Percentiles rank a stretch among this genome's conserved stretches.
These are phyloP conservation scores for Barnardius zonarius DNA, from an alignment of 2,113 vertebrate genomes.

Conservation along the genomic window DNA sequence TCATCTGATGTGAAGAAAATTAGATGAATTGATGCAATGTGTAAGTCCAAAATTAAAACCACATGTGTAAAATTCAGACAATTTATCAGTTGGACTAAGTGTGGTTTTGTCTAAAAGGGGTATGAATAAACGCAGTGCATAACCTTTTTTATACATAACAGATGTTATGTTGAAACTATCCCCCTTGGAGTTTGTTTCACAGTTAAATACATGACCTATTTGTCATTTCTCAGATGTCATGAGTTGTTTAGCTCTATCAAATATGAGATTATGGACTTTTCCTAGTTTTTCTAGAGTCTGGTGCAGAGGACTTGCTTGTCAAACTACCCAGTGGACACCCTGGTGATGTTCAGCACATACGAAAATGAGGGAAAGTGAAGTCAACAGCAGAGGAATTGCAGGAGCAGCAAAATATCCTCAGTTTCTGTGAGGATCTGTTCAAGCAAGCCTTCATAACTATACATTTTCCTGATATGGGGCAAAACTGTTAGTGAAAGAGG, in stretches of 20 bases:
- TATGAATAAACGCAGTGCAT: not conserved
- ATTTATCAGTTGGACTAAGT: not conserved
- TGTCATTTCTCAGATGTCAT: constrained; percentile 20
- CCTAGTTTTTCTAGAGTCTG: not conserved
- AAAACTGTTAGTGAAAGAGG: not conserved
- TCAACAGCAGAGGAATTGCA: not conserved
- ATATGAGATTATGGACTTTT: not conserved
- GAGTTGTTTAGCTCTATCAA: not conserved
- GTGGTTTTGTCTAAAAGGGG: not conserved
- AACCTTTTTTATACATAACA: not conserved
- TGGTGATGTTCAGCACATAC: not conserved
- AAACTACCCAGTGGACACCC: not conserved
- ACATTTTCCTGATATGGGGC: not conserved
- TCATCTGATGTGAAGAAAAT: constrained; percentile 5
- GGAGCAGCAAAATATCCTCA: not conserved
- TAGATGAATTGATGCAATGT: not conserved
- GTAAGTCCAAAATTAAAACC: not conserved
- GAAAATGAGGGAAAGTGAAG: not conserved
- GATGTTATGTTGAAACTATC: not conserved
- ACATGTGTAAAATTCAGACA: not conserved
- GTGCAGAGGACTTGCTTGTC: not conserved
- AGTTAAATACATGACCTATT: constrained; percentile 7
- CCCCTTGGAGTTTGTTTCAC: not conserved
- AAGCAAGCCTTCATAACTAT: not conserved
- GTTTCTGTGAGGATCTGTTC: not conserved